These are phyloP conservation scores for Nothoprocta perdicaria DNA, from an alignment of 2,113 vertebrate species.

Conservation along the genomic window DNA sequence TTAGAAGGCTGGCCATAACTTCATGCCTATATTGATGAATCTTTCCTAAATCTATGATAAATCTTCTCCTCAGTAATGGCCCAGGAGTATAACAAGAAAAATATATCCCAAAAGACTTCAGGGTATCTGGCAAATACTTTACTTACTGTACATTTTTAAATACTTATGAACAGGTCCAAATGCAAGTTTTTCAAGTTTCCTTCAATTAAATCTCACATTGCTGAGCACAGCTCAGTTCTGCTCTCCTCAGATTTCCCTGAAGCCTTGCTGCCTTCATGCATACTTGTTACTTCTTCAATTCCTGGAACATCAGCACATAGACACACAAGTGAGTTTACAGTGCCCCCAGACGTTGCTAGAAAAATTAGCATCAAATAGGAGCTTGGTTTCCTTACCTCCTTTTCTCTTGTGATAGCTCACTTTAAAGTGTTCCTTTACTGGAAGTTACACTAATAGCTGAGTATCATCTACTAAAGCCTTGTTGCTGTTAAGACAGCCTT, in stretches of 20 bases:
- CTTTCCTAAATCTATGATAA: background rate
- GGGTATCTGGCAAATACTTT: background rate
- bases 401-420: background rate
- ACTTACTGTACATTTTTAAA: background rate
- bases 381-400: background rate
- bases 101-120: background rate
- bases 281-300: conserved; percentile 7
- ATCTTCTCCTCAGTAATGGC: background rate
- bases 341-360: conserved; percentile 33
- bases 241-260: conserved; percentile 21
- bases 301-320: conserved; percentile 16
- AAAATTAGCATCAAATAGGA: background rate
- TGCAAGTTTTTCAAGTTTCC: conserved; percentile 11
- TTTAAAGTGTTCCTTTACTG: background rate
- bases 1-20: background rate
- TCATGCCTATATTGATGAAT: background rate
- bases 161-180: background rate
- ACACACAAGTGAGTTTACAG: conserved; percentile 31
- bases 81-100: background rate
- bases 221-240: conserved; percentile 4
- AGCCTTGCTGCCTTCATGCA: background rate
- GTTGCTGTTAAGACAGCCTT: background rate
- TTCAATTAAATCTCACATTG: conserved; percentile 25
- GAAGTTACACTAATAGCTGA: background rate
- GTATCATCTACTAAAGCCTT: background rate